phyloP scores from a whole-genome alignment of 2,888 invertebrate species.

The Vanessa cardui region DNA sequence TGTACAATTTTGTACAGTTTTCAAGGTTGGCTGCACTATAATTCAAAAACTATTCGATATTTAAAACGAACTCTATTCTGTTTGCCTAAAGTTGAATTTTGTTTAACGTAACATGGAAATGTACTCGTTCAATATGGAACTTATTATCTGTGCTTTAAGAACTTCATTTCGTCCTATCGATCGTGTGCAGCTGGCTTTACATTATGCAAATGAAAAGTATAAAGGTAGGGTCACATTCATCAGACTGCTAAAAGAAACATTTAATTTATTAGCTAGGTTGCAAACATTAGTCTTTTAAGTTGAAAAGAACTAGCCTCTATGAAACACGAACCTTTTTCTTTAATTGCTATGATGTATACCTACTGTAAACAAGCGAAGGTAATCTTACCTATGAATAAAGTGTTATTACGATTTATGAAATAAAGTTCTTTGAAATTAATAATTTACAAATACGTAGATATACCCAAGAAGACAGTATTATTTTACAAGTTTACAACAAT shows the following conservation, averaged over 20 bases:
- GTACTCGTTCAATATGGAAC: conserved; percentile 14
- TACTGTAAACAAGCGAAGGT: not conserved
- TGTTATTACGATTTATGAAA: no score
- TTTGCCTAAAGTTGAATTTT: not conserved
- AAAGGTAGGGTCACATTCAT: conserved; percentile 21
- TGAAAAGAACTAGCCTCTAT: conserved; percentile 8
- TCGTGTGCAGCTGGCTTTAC: conserved; percentile 40
- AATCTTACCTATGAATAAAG: no score
- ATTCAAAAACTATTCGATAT: not conserved
- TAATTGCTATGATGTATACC: not conserved
- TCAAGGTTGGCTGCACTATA: conserved; percentile 26
- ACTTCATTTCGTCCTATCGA: conserved; percentile 34
- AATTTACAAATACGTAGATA: no score
- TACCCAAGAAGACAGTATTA: no score
- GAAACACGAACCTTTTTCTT: not conserved
- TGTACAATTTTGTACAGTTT: conserved; percentile 1
- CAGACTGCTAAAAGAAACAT: conserved; percentile 14
- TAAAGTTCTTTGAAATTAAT: no score
- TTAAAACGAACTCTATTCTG: not conserved
- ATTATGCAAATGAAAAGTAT: conserved; percentile 42
- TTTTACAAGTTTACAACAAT: no score
- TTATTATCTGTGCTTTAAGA: conserved; percentile 24
- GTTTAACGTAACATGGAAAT: not conserved
- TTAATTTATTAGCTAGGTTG: conserved; percentile 22
- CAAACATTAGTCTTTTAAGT: conserved; percentile 19